Base-by-base conservation (phyloP, 2,888 invertebrate species). In the Macrophya annulata region DNA sequence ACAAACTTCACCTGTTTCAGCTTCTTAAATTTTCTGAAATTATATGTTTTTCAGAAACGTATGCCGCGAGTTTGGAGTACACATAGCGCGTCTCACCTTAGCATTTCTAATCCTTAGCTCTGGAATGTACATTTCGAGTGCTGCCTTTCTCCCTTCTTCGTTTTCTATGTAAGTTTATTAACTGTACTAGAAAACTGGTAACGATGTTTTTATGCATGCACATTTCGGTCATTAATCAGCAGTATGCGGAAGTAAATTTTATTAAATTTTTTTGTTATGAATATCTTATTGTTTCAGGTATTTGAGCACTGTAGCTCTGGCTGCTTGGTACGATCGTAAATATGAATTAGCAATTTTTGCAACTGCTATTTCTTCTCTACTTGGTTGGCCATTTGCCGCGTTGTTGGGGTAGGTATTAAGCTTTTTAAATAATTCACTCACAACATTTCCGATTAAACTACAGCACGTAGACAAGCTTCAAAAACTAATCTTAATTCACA, bases 341-440 rank as follows among this genome's bases (percentile, higher is more conserved):
- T 97, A 97, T 92, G 95, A 97, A 87, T 93, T 97, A 40, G 97
- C 99, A 2, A 96, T 99, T 55, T 95, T 98, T 90, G 95, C 97
- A 51, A 96, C 97, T 0, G 99, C 99, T 0, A 95, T 97, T 51
- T 97, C 98, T 48, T 95, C 98, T 0, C 91, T 97, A 85, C 93
- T 97, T 68, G 96, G 99, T 88, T 99, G 99, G 99, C 99, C 99
- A 0, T 99, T 99, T 95, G 98, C 98, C 86, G 99, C 96, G 0
- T 93, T 99, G n/a, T 94, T 99, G 31, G 99, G 99, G 95, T 95
- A 93, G 89, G 88, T 88, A 71, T 21, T 40, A 40, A 84, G 77
- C 17, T 77, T 48, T 74, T 65, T 45, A 21, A 25, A 72, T 71
- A 65, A 51, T 85, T 76, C 48, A 79, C 59, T 83, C 59, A 40